Conservation (phyloP, 2,113 vertebrate genomes). For the Sander vitreus region DNA sequence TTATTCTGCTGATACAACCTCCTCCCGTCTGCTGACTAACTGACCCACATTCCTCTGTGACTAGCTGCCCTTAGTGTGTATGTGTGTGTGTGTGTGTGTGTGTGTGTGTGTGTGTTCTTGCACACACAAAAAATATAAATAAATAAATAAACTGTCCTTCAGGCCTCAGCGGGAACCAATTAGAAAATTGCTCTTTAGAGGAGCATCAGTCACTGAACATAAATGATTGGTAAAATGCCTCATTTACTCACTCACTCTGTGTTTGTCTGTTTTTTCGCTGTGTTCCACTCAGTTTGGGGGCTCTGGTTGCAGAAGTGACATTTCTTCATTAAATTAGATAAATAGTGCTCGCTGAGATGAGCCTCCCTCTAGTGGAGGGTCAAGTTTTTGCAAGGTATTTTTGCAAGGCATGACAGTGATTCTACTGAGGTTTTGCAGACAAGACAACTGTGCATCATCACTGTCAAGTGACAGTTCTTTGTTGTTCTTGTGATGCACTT, state of each 20-base stretch:
- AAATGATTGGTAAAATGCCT: conserved; percentile 56
- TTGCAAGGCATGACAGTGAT: not conserved
- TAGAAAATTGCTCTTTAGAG: conserved; percentile 53
- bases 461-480: not conserved
- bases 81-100: conserved; percentile 26
- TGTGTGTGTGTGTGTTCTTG: conserved; percentile 11
- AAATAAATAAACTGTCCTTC: conserved; percentile 33
- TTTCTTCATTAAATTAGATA: conserved; percentile 48
- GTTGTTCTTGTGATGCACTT: conserved; percentile 1
- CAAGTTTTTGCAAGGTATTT: not conserved
- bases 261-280: conserved; percentile 39
- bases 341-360: conserved; percentile 9
- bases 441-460: not conserved
- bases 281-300: conserved; percentile 19
- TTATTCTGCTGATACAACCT: conserved; percentile 79
- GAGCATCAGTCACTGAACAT: conserved; percentile 52
- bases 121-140: too few species aligned
- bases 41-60: conserved; percentile 79
- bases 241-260: conserved; percentile 40
- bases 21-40: conserved; percentile 81
- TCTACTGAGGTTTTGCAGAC: not conserved
- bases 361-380: conserved; percentile 72
- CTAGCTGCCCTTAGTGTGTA: conserved; percentile 54
- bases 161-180: conserved; percentile 65
- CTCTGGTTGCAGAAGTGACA: conserved; percentile 35